A percentile compares a stretch with the other conserved stretches of the same genome.
These are phyloP conservation scores for Odontamblyopus lacepedii DNA, from an alignment of 2,797 vertebrate species.

Conservation along the genomic window DNA sequence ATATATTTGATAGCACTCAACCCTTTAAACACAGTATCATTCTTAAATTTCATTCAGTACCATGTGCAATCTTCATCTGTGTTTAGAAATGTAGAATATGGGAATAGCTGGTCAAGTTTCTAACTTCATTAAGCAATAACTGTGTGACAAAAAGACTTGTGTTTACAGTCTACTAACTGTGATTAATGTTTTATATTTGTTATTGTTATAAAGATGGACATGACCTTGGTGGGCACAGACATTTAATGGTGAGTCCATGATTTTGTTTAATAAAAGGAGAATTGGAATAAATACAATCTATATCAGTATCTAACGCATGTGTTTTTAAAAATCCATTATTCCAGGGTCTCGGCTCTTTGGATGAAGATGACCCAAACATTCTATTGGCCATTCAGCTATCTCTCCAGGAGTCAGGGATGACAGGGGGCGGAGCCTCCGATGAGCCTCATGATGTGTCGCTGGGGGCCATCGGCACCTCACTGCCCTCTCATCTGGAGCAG, in stretches of 20 bases:
- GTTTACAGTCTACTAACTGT: slow-evolving; percentile 17
- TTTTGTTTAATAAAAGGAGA: not conserved
- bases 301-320: not conserved
- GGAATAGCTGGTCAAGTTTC: not conserved
- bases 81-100: not conserved
- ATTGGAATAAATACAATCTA: not conserved
- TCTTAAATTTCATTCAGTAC: not conserved
- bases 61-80: not conserved
- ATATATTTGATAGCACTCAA: no score
- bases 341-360: slow-evolving; percentile 90
- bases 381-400: slow-evolving; percentile 98
- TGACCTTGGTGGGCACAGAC: slow-evolving; percentile 84
- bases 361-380: slow-evolving; percentile 98
- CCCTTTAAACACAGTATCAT: slow-evolving; percentile 5
- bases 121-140: not conserved
- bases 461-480: slow-evolving; percentile 92
- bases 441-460: slow-evolving; percentile 88
- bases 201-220: slow-evolving; percentile 84
- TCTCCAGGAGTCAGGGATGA: slow-evolving; percentile 91
- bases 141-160: not conserved
- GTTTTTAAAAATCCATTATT: slow-evolving; percentile 5
- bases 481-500: slow-evolving; percentile 89
- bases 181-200: slow-evolving; percentile 12
- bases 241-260: slow-evolving; percentile 86
- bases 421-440: slow-evolving; percentile 75